phyloP scores from a whole-genome alignment of 2,113 vertebrate genomes.

The Cathartes aura region DNA sequence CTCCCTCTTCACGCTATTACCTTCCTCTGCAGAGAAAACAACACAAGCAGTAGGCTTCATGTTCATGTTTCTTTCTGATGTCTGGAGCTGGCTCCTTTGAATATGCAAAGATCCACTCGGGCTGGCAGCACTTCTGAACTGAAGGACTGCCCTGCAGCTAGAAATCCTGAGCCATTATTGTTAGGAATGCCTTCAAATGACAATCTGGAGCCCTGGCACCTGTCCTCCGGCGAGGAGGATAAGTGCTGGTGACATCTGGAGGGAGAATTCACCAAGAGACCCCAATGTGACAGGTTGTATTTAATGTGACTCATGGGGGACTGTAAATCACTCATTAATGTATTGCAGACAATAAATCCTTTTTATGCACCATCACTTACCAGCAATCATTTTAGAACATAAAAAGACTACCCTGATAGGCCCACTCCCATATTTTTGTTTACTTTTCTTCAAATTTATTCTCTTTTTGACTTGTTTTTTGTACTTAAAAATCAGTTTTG shows the following conservation, averaged over 20 bases:
- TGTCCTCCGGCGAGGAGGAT: accelerated
- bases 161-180: neutral
- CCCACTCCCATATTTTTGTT: neutral
- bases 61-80: neutral
- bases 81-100: conserved; percentile 23
- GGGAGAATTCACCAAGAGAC: neutral
- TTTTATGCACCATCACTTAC: neutral
- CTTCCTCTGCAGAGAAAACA: neutral
- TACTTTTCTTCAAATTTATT: neutral
- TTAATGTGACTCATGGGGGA: neutral
- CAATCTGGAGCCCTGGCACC: conserved; percentile 51
- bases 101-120: neutral
- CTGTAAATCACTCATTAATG: conserved; percentile 34
- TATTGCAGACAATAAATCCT: conserved; percentile 31
- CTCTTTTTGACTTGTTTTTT: neutral
- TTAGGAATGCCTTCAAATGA: conserved; percentile 27
- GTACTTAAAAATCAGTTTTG: neutral
- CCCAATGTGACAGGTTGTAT: neutral
- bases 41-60: neutral
- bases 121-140: neutral
- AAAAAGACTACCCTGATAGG: neutral
- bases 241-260: conserved; percentile 55
- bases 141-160: conserved; percentile 3
- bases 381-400: neutral
- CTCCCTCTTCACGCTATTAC: neutral